Evolutionary conservation across 2,888 invertebrate genomes (phyloP), one percentile per base, ranked within the genome.

Genomic region (Allophyes oxyacanthae): DNA sequence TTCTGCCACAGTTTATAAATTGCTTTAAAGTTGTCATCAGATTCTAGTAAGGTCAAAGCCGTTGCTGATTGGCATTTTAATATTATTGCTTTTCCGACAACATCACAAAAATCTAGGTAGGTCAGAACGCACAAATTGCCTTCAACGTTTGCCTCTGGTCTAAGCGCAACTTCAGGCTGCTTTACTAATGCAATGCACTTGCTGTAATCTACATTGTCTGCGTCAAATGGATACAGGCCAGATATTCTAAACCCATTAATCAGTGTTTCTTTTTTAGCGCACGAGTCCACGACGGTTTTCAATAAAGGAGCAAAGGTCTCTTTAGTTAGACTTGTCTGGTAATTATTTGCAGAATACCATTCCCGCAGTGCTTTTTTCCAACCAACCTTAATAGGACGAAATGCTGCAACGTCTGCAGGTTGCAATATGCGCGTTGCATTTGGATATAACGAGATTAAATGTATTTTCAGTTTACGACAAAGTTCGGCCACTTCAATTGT

Each of bases 401-500:
- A 36, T 1, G 34, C 13, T 13, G 13, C 36, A 2, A 14, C 14
- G 3, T 34, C 36, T 8, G 36, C 36, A 7, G 36, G 36, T 36
- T 36, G 36, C 14, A 36, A 4, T 8, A 36, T 36, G 11, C 36
- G 14, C 6, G 36, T 36, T 14, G 14, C 36, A 4, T 36, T 36
- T 14, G 36, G 13, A 14, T 36, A 36, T 1, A 36, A 8, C 2
- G 36, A 13, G 2, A 20, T 20, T 20, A 20, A 4, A 20, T 20
- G 20, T 20, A 20, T 20, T 20, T 20, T 2, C 7, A 36, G 28
- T 1, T 44, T 44, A 13, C 34, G 34, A 5, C 66, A 71, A 0
- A 64, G 14, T 37, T 63, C 55, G 11, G 48, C 53, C 4, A 72
- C 52, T 10, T 51, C 42, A 8, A 49, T 14, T 0, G 52, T 72